Base-by-base conservation (phyloP, 1,140 invertebrate genomes). In the Penaeus vannamei region DNA sequence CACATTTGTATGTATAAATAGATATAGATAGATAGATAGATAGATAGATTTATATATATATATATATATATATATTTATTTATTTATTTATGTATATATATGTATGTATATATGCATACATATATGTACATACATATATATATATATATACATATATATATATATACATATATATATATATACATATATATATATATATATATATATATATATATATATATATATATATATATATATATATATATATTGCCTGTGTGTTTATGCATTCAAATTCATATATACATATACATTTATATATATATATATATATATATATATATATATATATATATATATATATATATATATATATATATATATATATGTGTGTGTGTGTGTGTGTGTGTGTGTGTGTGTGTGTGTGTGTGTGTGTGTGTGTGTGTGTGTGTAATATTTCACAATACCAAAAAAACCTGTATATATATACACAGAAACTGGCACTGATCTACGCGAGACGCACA, bases 321-420 rank as follows among this genome's bases (percentile, higher is more conserved):
- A 29, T 81, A 53, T 81, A 53, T 60, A 53, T 60, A 53, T 81
- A 53, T 82, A 29, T 82, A 53, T 82, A 53, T 82, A 53, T 82
- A 53, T 82, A n/a, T 59, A 20, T 59, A 53, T 20, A 53, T 60
- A 46, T 59, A 53, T 59, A n/a, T 81, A 7, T 81, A 1, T 81
- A 36, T 81, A 36, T 81, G 42, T 81, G 79, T 81, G 79, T 59
- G 79, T 81, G 79, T 81, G 32, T 81, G 42, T 81, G 42, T 81
- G 42, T 81, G 42, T 81, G 42, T 81, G 79, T 81, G 42, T 81
- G 79, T 81, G 79, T 81, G 79, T 81, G 79, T 81, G 79, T 81
- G 79, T 81, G 79, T 81, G 79, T 81, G 79, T 81, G 79, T 81
- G 79, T 81, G 59, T 81, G 46, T 81, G 79, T 81, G 42, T 81